These are phyloP conservation scores for Porites cylindrica DNA, from an alignment of 92 coral and sea anemone genomes.

Conservation along the genomic window DNA sequence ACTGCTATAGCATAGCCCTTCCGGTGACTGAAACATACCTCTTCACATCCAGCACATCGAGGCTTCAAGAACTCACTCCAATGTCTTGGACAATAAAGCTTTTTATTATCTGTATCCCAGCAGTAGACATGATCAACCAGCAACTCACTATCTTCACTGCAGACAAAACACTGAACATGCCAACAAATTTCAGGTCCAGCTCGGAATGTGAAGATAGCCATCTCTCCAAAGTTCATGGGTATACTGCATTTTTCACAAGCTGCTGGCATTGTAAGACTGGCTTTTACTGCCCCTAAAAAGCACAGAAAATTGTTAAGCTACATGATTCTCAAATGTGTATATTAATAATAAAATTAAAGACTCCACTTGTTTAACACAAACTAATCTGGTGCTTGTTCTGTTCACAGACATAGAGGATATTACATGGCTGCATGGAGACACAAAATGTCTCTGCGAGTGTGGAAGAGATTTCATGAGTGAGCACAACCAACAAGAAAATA, in stretches of 20 bases:
- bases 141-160: conserved; percentile 79
- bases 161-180: conserved; percentile 92
- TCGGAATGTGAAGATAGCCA: conserved; percentile 92
- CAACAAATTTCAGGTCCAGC: conserved; percentile 85
- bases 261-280: conserved; percentile 63
- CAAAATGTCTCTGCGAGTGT: no score
- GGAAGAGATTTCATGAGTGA: no score
- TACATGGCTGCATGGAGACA: no score
- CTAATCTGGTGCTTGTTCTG: no score
- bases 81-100: conserved; percentile 85
- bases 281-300: conserved; percentile 73
- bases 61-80: conserved; percentile 89
- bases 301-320: neutral
- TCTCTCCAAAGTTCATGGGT: conserved; percentile 79
- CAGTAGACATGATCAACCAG: conserved; percentile 90
- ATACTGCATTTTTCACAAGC: conserved; percentile 72
- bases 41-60: conserved; percentile 99
- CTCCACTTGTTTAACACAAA: no score
- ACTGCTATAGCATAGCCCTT: no score
- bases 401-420: no score
- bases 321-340: no score
- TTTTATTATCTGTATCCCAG: conserved; percentile 60
- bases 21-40: conserved; percentile 56
- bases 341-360: no score
- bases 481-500: no score